These are phyloP conservation scores for Hyposoter dolosus DNA, from an alignment of 2,888 invertebrate genomes.

Conservation along the genomic window DNA sequence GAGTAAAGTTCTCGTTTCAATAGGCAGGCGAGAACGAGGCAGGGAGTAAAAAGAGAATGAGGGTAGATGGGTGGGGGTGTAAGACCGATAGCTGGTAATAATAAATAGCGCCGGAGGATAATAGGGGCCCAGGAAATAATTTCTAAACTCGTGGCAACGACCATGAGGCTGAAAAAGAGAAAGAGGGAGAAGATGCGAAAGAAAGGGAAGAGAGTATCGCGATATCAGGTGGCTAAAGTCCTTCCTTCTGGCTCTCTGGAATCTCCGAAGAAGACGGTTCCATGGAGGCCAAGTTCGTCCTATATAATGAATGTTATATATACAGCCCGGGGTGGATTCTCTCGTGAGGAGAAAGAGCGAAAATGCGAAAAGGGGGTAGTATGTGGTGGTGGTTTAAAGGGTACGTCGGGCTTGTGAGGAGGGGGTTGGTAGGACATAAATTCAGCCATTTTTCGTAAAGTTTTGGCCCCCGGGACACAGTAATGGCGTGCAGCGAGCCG, in stretches of 20 bases:
- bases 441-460: slow-evolving; percentile 76
- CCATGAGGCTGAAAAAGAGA: neutral
- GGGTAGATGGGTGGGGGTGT: slow-evolving; percentile 39
- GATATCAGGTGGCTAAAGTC: slow-evolving; percentile 37
- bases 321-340: slow-evolving; percentile 43
- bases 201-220: slow-evolving; percentile 43
- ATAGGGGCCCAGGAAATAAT: slow-evolving; percentile 74
- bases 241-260: slow-evolving; percentile 26
- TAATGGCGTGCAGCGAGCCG: slow-evolving; percentile 80
- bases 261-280: slow-evolving; percentile 54
- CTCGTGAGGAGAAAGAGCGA: slow-evolving; percentile 54
- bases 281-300: slow-evolving; percentile 65
- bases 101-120: slow-evolving; percentile 79
- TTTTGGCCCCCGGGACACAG: slow-evolving; percentile 81
- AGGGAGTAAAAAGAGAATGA: slow-evolving; percentile 36
- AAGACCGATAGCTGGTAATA: slow-evolving; percentile 80
- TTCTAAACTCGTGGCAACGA: slow-evolving; percentile 70
- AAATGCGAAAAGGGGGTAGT: slow-evolving; percentile 42
- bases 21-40: slow-evolving; percentile 53
- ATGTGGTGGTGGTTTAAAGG: slow-evolving; percentile 31
- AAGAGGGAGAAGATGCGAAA: slow-evolving; percentile 12
- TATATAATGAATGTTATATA: slow-evolving; percentile 50
- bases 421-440: slow-evolving; percentile 68
- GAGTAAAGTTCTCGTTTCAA: slow-evolving; percentile 68
- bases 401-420: neutral